phyloP scores from a whole-genome alignment of 2,113 vertebrate genomes.

The Danio rerio region DNA sequence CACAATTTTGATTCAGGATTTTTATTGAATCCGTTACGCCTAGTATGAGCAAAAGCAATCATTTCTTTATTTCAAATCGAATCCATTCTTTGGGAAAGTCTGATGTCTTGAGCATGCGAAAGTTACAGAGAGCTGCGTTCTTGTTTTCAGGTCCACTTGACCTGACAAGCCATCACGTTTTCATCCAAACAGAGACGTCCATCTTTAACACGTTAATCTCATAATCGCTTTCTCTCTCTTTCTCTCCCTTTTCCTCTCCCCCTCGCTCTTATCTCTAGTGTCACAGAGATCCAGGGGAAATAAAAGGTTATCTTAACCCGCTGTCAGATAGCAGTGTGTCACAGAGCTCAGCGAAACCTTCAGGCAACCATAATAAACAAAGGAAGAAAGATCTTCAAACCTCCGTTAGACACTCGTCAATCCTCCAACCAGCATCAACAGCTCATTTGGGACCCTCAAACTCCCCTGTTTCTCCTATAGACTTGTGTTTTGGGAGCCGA shows the following conservation, averaged over 20 bases:
- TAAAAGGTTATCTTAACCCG: conserved; percentile 59
- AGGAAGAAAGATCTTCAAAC: conserved; percentile 17
- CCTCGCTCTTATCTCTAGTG: conserved; percentile 45
- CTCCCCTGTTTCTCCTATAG: not conserved
- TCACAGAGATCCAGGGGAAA: conserved; percentile 22
- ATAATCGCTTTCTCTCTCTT: not conserved
- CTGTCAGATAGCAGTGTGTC: conserved; percentile 54
- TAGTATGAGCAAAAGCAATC: no score
- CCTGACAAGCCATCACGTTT: conserved; percentile 44
- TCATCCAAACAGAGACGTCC: conserved; percentile 18
- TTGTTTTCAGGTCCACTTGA: conserved; percentile 47
- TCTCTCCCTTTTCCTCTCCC: conserved; percentile 2
- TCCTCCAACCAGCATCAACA: conserved; percentile 5
- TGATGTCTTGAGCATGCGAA: not conserved
- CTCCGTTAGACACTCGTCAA: not conserved
- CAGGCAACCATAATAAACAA: conserved; percentile 43
- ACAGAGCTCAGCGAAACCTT: conserved; percentile 34
- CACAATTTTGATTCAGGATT: no score
- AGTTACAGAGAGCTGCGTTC: conserved; percentile 29
- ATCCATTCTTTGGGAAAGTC: no score
- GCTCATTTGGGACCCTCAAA: not conserved
- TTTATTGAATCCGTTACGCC: no score
- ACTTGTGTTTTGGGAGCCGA: no score
- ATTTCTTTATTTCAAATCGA: no score
- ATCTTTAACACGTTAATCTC: conserved; percentile 35